Evolutionary conservation across 2,888 invertebrate species (phyloP), one percentile per base, ranked within the genome.

Genomic region (Ormyrus nitidulus): DNA sequence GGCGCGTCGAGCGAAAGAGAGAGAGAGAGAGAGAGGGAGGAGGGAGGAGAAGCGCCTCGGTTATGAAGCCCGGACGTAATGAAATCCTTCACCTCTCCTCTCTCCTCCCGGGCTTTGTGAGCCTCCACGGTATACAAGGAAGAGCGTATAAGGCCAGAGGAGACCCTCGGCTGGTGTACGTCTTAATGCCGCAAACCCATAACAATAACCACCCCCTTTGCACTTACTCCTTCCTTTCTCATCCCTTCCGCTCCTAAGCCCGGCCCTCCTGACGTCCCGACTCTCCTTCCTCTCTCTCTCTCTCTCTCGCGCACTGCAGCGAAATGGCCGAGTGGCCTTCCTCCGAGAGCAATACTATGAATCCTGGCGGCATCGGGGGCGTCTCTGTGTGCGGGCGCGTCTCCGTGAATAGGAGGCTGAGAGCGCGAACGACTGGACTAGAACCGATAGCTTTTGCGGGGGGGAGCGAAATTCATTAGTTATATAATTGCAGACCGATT

Each of bases 131-230:
- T 49, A 10, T 9, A 34, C 71, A 59, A 19, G 53, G 72, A 19
- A 51, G 19, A 34, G 11, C 48, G 19, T 64, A 56, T 56, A 11
- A 64, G 70, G 48, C 9, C 19, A 46, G 46, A 8, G 48, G 44
- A 10, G 46, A 9, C 51, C 44, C 6, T 9, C 54, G 11, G 7
- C 51, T 8, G 53, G 70, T 9, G 86, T 88, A 88, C 88, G 88
- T 89, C 89, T 89, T 88, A 89, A 89, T 89, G 88, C 89, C 89
- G 85, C 89, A 87, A 88, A 86, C 88, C 87, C 88, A 89, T 89
- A 89, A 89, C 89, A 89, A 89, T 89, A 89, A 89, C 88, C 87
- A 85, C 86, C 86, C 83, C 85, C 86, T 86, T 64, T 44, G 66
- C 73, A 69, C 77, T 77, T 77, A 64, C 46, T 34, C 51, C 69